A percentile compares a stretch with the other conserved stretches of the same genome.
These are phyloP conservation scores for Drosophila carrolli DNA, from an alignment of 1,140 invertebrate species.

Conservation along the genomic window DNA sequence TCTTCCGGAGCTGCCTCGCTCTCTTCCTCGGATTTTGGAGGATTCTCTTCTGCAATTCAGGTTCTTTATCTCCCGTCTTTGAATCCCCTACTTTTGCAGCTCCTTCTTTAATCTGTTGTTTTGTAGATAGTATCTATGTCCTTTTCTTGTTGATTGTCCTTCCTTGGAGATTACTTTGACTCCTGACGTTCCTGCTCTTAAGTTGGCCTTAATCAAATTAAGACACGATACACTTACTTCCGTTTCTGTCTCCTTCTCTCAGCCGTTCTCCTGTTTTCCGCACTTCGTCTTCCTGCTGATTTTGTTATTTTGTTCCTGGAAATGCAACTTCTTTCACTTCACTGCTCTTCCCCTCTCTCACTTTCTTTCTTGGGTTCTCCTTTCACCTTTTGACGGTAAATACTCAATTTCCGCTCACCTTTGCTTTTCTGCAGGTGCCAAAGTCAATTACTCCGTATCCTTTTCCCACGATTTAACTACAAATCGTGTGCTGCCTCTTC, in stretches of 20 bases:
- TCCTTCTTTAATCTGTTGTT: neutral
- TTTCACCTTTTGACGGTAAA: conserved; percentile 11
- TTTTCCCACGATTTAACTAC: neutral
- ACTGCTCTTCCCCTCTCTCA: neutral
- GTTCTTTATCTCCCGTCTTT: neutral
- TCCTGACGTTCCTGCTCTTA: neutral
- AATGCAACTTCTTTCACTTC: conserved; percentile 19
- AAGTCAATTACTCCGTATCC: neutral
- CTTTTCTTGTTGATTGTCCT: too few species aligned
- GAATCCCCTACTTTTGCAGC: neutral
- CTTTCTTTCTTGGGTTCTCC: neutral
- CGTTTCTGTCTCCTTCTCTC: neutral
- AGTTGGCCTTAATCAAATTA: neutral
- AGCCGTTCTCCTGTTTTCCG: too few species aligned
- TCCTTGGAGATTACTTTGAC: too few species aligned
- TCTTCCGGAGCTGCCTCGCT: neutral
- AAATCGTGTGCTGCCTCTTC: neutral
- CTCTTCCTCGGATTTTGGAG: neutral
- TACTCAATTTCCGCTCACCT: conserved; percentile 31
- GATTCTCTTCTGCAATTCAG: too few species aligned
- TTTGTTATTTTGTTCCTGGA: conserved; percentile 26
- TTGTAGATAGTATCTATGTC: neutral
- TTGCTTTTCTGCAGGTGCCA: neutral
- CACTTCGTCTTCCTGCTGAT: conserved; percentile 4
- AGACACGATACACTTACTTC: neutral